Evolutionary conservation across 2,888 invertebrate species (phyloP), one percentile per base, ranked within the genome.

Genomic region (Eupelmus urozonus): DNA sequence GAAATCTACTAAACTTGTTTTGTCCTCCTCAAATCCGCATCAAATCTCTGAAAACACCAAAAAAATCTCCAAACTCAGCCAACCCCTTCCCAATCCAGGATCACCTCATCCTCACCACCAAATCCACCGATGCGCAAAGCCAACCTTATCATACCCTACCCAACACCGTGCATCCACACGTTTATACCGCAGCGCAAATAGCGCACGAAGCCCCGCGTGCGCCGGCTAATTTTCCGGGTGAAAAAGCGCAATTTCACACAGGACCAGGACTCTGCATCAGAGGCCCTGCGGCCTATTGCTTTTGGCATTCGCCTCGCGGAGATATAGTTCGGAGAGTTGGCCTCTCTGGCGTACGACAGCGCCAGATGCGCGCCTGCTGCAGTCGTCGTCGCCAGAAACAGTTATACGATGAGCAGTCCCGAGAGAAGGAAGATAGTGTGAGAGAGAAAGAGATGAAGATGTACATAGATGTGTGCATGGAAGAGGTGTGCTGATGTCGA

Each of bases 221-320:
- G 51, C 25, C 45, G 23, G 65, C 77, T 66, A 72, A 72, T 77
- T 77, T 77, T 77, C 77, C 77, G 72, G 66, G n/a, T 53, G 77
- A 72, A 72, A 60, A 66, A 59, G 65, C 66, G 65, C 76, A 70
- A 70, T 65, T 76, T 76, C 40, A 55, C 76, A 7, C 16, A 45
- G 1, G 18, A 25, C 23, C 13, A 5, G n/a, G 16, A 1, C 11
- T 18, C 25, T 42, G 42, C 45, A 53, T 53, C 20, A 3, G 53
- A 3, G 53, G 20, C 20, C 3, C 7, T 20, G n/a, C 23, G n/a
- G 25, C 23, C 60, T 67, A 49, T 65, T 77, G 77, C 72, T 77
- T 72, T 72, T 77, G 77, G 72, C 77, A 77, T 66, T 72, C 66
- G 60, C 49, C 53, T 5, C 25, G 45, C 20, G 49, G n/a, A 45